Base-by-base conservation (phyloP, 2,113 vertebrate species). In the Tachysurus fulvidraco region DNA sequence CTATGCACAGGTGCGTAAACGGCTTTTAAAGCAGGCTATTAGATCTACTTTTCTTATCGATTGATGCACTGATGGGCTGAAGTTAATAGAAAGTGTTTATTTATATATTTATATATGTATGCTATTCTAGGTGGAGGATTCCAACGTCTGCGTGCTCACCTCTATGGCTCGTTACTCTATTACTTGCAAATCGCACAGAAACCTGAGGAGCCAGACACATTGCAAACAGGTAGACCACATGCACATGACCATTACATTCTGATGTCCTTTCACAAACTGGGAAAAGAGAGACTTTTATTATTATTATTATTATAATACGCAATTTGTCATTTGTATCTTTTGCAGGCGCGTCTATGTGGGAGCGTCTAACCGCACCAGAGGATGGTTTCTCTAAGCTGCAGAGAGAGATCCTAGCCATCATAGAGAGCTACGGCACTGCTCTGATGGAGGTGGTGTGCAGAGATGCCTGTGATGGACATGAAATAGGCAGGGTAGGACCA, bases 371-470 rank as follows among this genome's bases (percentile, higher is more conserved):
- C 4, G 97, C 98, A 60, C 98, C 98, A 12, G 98, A 99, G 92
- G 98, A 99, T 71, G 95, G 95, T 25, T 99, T 98, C 90, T 97
- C 96, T 90, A 99, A 99, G 94, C 93, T 99, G 84, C 98, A 99
- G 89, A 90, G 97, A 60, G 98, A 99, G 91, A 99, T 98, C 88
- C 95, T 99, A 44, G 92, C 96, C 17, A 99, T 99, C 89, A 97
- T 99, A 67, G 97, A 99, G 93, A 98, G 96, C 89, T 99, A 99
- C 0, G 98, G 98, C 46, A 96, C 96, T 3, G 94, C 97, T 1
- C 96, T 99, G 11, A 99, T 99, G 98, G 98, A 99, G 88, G 98
- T 99, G 82, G 96, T 99, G 86, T 99, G 98, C 89, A 91, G 97
- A 88, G 98, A 99, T 44, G 98, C 97, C 64, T 99, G 98, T 85